Conservation (phyloP, 2,113 vertebrate species). For the Chelonoidis abingdonii region DNA sequence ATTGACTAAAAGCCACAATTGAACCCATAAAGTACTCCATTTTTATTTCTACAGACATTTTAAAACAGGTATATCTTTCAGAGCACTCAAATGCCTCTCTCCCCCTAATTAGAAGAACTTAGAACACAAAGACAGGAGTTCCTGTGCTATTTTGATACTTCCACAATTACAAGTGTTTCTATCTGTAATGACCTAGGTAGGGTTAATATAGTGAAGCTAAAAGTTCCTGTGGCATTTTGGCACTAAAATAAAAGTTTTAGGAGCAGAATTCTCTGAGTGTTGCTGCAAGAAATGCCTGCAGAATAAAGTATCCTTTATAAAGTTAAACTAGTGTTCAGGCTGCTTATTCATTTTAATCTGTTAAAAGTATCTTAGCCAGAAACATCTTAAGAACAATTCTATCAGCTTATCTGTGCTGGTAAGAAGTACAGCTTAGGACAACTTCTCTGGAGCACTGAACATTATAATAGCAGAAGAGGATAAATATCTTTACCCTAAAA, state of each 20-base stretch:
- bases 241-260: background rate
- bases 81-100: background rate
- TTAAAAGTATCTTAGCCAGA: constrained; percentile 46
- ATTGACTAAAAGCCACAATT: background rate
- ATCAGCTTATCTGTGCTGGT: constrained; percentile 29
- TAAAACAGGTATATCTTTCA: background rate
- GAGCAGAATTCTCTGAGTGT: constrained; percentile 10
- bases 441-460: background rate
- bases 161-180: background rate
- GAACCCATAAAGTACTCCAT: background rate
- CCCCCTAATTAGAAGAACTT: constrained; percentile 19
- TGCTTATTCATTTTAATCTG: constrained; percentile 63
- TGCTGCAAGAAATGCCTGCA: background rate
- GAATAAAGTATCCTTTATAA: background rate
- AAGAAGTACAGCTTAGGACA: background rate
- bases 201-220: background rate
- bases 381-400: constrained; percentile 52
- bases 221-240: background rate
- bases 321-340: constrained; percentile 16
- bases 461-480: background rate
- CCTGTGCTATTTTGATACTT: background rate
- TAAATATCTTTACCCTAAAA: background rate
- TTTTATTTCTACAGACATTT: background rate
- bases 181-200: background rate
- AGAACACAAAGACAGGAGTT: background rate